Percentiles rank a stretch among this genome's conserved stretches.
These are phyloP conservation scores for Diogma glabrata DNA, from an alignment of 2,888 invertebrate genomes.

Conservation along the genomic window DNA sequence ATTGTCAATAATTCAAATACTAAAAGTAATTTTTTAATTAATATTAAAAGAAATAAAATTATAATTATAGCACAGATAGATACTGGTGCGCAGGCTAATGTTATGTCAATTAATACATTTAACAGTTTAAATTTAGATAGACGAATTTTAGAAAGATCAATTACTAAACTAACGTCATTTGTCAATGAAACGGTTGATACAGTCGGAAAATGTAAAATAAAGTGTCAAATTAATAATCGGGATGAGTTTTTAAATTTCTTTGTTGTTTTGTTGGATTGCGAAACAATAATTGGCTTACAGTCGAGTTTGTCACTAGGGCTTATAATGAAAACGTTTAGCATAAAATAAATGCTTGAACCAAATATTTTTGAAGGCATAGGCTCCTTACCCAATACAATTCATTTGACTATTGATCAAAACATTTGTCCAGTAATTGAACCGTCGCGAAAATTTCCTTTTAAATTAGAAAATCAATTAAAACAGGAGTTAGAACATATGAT, in stretches of 20 bases:
- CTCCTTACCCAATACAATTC: not conserved
- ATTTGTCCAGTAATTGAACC: not conserved
- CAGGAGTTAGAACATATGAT: not conserved
- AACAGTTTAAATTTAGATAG: not conserved
- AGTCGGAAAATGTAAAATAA: not conserved
- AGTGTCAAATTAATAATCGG: not conserved
- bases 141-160: not conserved
- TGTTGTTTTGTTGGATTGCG: not conserved
- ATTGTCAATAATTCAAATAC: not conserved
- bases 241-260: not conserved
- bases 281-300: not conserved
- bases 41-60: not conserved
- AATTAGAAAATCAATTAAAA: not conserved
- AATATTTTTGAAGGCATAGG: not conserved
- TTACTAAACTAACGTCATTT: not conserved
- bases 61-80: constrained; percentile 1
- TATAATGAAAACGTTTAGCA: not conserved
- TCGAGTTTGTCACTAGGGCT: not conserved
- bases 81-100: constrained; percentile 2
- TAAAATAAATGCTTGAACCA: not conserved
- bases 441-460: not conserved
- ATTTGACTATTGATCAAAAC: not conserved
- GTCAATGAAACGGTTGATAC: not conserved
- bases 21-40: not conserved
- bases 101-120: not conserved